Percentiles rank a stretch among this genome's conserved stretches.
These are phyloP conservation scores for Microtus richardsoni DNA, from an alignment of 2,113 vertebrate species.

Conservation along the genomic window DNA sequence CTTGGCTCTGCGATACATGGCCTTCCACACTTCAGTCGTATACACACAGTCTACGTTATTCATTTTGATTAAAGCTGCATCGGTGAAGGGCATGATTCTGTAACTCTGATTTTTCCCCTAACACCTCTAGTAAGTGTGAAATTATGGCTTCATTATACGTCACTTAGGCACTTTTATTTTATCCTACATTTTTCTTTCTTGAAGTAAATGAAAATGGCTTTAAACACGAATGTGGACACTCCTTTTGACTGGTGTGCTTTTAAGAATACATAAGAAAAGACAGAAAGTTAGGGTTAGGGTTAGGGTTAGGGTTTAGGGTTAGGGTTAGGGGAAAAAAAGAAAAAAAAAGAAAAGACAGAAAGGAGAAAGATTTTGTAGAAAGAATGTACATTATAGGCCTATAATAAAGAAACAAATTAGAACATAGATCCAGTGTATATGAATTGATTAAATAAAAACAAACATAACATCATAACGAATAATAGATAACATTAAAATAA, in stretches of 20 bases:
- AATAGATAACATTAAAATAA: neutral
- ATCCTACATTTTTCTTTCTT: slow-evolving; percentile 1
- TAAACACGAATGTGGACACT: neutral
- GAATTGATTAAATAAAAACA: slow-evolving; percentile 8
- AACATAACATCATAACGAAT: neutral
- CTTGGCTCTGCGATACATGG: neutral
- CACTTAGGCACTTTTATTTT: neutral
- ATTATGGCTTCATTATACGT: slow-evolving; percentile 18
- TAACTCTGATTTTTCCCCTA: neutral
- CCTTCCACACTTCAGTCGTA: neutral
- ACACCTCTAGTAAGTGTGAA: neutral
- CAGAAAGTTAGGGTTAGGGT: no score
- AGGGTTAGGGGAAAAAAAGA: no score
- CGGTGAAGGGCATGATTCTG: neutral
- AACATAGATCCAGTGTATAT: neutral
- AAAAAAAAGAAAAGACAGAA: slow-evolving; percentile 6
- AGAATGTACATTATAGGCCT: neutral
- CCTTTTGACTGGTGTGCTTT: neutral
- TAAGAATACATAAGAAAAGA: neutral
- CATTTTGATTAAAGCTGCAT: slow-evolving; percentile 1
- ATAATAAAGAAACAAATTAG: slow-evolving; percentile 19
- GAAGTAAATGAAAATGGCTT: slow-evolving; percentile 29
- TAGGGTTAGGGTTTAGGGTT: no score
- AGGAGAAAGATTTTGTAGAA: neutral
- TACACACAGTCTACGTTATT: neutral